A percentile compares a stretch with the other conserved stretches of the same genome.
Evolutionary conservation across 1,140 invertebrate genomes (phyloP).

Genomic region (Piezodorus guildinii): DNA sequence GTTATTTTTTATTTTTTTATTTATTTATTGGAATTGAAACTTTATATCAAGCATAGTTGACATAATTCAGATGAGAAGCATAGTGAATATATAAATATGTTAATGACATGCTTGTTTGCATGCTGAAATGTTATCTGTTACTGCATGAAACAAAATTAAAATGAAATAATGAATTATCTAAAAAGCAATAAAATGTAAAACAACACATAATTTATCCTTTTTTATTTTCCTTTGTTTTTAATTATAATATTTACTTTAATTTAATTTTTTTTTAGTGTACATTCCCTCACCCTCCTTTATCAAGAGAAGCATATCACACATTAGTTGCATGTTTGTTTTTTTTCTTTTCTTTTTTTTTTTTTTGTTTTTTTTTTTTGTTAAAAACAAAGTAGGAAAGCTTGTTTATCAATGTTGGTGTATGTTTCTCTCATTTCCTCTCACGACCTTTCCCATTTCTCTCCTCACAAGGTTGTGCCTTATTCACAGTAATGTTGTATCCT

Average conservation of each 20-base stretch:
- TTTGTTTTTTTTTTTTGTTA: background rate
- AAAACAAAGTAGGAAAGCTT: background rate
- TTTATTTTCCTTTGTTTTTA: background rate
- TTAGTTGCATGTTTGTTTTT: constrained; percentile 8
- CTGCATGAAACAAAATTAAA: background rate
- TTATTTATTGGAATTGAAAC: no score
- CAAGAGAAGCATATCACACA: constrained; percentile 7
- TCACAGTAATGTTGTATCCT: constrained; percentile 13
- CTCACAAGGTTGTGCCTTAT: constrained; percentile 8
- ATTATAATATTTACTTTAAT: background rate
- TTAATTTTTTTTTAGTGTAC: background rate
- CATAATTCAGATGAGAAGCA: no score
- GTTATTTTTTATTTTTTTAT: no score
- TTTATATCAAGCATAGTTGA: no score
- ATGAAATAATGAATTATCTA: background rate
- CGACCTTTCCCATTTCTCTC: background rate
- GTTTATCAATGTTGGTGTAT: background rate
- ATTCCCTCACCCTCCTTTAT: background rate
- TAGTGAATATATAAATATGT: no score
- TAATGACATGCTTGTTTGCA: no score
- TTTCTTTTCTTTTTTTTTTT: background rate
- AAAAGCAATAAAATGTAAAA: background rate
- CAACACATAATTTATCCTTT: background rate
- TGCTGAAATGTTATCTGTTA: no score
- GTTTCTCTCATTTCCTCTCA: constrained; percentile 3